A percentile compares a stretch with the other conserved stretches of the same genome.
Evolutionary conservation across 1,140 invertebrate genomes (phyloP).

Genomic region (Helicorthomorpha holstii): DNA sequence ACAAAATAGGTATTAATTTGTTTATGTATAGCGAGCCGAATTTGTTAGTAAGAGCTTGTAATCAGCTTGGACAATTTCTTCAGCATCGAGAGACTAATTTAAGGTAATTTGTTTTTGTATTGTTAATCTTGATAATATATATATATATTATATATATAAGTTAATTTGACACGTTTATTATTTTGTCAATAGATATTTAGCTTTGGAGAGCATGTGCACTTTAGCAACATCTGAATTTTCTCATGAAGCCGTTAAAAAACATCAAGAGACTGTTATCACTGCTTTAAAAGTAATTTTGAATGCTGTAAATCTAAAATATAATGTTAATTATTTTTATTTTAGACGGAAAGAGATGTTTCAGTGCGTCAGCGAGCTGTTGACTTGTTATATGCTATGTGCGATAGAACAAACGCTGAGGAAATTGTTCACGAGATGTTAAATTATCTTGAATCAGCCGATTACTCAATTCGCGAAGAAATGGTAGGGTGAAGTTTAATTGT

Average conservation of each 20-base stretch:
- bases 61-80: slow-evolving; percentile 95
- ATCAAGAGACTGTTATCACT: slow-evolving; percentile 97
- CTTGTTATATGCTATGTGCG: slow-evolving; percentile 99
- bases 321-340: slow-evolving; percentile 11
- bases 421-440: slow-evolving; percentile 99
- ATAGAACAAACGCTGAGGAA: slow-evolving; percentile 96
- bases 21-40: slow-evolving; percentile 63
- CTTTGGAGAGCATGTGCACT: slow-evolving; percentile 98
- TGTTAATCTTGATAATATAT: not conserved
- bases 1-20: not conserved
- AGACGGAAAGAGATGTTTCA: slow-evolving; percentile 97
- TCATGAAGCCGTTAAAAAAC: slow-evolving; percentile 99
- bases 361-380: slow-evolving; percentile 97
- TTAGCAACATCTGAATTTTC: slow-evolving; percentile 98
- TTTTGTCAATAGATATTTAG: slow-evolving; percentile 54
- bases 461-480: slow-evolving; percentile 99
- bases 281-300: slow-evolving; percentile 66
- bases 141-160: no score
- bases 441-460: slow-evolving; percentile 97
- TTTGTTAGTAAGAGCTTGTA: slow-evolving; percentile 91
- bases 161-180: slow-evolving; percentile 10
- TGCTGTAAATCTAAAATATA: not conserved
- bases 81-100: slow-evolving; percentile 98
- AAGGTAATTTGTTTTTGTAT: slow-evolving; percentile 30
- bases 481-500: slow-evolving; percentile 30